Evolutionary conservation across 2,113 vertebrate genomes (phyloP).

Genomic region (Sprattus sprattus): DNA sequence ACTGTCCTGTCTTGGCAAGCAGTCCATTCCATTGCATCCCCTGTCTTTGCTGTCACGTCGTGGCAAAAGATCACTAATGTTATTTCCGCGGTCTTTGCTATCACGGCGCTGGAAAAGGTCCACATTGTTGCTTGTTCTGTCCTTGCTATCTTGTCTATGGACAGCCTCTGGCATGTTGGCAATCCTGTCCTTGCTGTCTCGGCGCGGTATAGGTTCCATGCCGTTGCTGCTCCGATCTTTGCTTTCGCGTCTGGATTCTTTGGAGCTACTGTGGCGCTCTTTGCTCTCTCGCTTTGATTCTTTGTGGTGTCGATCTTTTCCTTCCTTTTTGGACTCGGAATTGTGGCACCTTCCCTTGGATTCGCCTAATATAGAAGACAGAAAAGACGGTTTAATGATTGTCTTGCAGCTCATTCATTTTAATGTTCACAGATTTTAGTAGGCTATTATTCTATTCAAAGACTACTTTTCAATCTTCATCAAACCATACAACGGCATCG

Average conservation of each 20-base stretch:
- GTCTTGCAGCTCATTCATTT: neutral
- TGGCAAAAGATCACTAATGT: slow-evolving; percentile 52
- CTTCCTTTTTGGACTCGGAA: slow-evolving; percentile 45
- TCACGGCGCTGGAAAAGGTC: slow-evolving; percentile 47
- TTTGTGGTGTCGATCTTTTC: slow-evolving; percentile 62
- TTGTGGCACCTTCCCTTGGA: slow-evolving; percentile 83
- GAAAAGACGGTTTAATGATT: neutral
- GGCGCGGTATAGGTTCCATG: slow-evolving; percentile 54
- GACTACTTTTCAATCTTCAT: neutral
- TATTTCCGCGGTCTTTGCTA: slow-evolving; percentile 54
- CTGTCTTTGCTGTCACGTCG: slow-evolving; percentile 69
- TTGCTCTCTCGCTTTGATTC: slow-evolving; percentile 72
- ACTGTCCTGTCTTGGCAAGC: slow-evolving; percentile 58
- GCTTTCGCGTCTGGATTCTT: slow-evolving; percentile 61
- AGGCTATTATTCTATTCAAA: neutral
- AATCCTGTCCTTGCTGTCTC: slow-evolving; percentile 61
- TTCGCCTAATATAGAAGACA: slow-evolving; percentile 72
- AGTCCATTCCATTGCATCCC: slow-evolving; percentile 51
- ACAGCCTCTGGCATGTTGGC: slow-evolving; percentile 52
- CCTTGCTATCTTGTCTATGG: slow-evolving; percentile 39
- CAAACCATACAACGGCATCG: neutral
- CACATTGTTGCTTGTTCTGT: neutral
- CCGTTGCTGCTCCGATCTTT: slow-evolving; percentile 62
- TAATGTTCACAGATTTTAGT: too few species aligned
- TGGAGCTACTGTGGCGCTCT: slow-evolving; percentile 58